These are phyloP conservation scores for Lota lota DNA, from an alignment of 2,113 vertebrate species.

Conservation along the genomic window DNA sequence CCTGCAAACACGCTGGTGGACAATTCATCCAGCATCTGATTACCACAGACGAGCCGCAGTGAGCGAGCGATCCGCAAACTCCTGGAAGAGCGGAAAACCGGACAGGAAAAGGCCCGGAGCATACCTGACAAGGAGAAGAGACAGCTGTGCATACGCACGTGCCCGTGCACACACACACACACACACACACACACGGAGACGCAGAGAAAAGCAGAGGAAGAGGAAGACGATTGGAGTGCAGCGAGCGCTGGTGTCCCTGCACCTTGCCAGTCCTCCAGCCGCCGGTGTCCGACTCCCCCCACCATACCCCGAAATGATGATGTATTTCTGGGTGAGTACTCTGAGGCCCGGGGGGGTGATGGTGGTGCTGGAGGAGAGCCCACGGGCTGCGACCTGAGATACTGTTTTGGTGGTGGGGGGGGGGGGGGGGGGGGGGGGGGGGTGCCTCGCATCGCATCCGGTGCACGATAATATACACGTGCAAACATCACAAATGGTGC, in stretches of 20 bases:
- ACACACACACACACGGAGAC: slow-evolving; percentile 2
- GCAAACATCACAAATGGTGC: not conserved
- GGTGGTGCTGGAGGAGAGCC: too few relatives aligned
- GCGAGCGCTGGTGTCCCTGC: slow-evolving; percentile 37
- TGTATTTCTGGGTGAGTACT: slow-evolving; percentile 67
- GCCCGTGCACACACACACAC: too few relatives aligned
- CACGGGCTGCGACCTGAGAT: too few relatives aligned
- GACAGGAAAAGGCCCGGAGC: slow-evolving; percentile 11
- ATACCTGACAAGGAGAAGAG: slow-evolving; percentile 8
- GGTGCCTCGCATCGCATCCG: not conserved
- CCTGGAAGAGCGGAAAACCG: slow-evolving; percentile 16
- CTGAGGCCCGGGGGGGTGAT: too few relatives aligned
- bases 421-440: not conserved
- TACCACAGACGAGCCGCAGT: slow-evolving; percentile 14
- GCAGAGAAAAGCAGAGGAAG: slow-evolving; percentile 8
- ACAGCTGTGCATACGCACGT: too few relatives aligned
- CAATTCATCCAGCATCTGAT: slow-evolving; percentile 21
- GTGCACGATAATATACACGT: not conserved
- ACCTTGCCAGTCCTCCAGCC: slow-evolving; percentile 29
- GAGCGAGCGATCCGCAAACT: not conserved
- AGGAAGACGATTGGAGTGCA: not conserved
- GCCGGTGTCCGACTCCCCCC: slow-evolving; percentile 31
- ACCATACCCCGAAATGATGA: slow-evolving; percentile 54
- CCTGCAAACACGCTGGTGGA: slow-evolving; percentile 25
- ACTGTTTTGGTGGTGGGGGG: too few relatives aligned